These are phyloP conservation scores for Nephrotoma flavescens DNA, from an alignment of 2,888 invertebrate genomes.

Conservation along the genomic window DNA sequence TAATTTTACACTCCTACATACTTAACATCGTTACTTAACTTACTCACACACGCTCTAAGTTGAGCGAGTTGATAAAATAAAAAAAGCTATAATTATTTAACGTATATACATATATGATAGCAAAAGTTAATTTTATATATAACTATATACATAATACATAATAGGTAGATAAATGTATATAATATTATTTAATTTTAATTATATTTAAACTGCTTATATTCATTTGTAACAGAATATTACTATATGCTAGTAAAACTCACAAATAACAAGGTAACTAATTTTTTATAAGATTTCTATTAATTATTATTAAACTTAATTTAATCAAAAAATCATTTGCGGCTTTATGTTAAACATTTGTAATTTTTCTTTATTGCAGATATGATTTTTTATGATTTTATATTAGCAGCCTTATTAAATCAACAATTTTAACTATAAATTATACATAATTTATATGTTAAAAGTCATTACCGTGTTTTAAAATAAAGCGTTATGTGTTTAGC, in stretches of 20 bases:
- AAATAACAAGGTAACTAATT: not conserved
- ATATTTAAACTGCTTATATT: not conserved
- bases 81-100: too few relatives aligned
- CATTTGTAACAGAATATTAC: not conserved
- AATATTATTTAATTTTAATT: not conserved
- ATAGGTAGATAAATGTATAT: not conserved
- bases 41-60: too few relatives aligned
- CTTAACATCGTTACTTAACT: too few relatives aligned
- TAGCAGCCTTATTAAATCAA: not conserved
- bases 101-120: too few relatives aligned
- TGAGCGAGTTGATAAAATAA: too few relatives aligned
- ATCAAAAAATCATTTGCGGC: not conserved
- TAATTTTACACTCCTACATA: too few relatives aligned
- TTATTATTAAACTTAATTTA: not conserved
- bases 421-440: not conserved
- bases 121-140: too few relatives aligned
- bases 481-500: too few relatives aligned
- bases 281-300: not conserved
- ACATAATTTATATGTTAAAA: too few relatives aligned
- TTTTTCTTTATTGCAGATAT: not conserved
- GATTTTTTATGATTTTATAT: not conserved
- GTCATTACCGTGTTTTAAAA: too few relatives aligned
- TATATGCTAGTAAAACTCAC: not conserved
- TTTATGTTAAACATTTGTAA: not conserved
- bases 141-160: too few relatives aligned